A percentile compares a stretch with the other conserved stretches of the same genome.
Evolutionary conservation across 30 jellyfish, hydroid and myxozoan species (phyloP).

Genomic region (Turritopsis dohrnii): DNA sequence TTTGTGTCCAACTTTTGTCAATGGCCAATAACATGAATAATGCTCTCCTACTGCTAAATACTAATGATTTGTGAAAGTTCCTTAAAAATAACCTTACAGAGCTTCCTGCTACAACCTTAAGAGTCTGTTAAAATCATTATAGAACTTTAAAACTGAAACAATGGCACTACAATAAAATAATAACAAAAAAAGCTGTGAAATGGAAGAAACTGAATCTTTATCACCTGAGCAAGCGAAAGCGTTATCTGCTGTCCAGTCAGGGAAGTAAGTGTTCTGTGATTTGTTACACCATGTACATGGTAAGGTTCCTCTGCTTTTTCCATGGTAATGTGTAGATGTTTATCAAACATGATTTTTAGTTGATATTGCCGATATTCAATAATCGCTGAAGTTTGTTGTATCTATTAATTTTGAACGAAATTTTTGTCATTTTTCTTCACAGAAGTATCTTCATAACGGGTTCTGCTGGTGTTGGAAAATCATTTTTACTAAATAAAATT

Average conservation of each 20-base stretch:
- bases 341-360: too few relatives aligned
- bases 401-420: too few relatives aligned
- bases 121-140: neutral
- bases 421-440: neutral
- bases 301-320: too few relatives aligned
- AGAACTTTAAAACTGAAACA: neutral
- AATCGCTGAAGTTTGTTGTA: too few relatives aligned
- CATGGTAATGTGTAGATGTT: too few relatives aligned
- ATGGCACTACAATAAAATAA: neutral
- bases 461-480: constrained; percentile 83
- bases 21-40: neutral
- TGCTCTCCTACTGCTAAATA: too few relatives aligned
- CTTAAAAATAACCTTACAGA: too few relatives aligned
- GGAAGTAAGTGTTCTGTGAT: neutral
- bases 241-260: neutral
- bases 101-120: too few relatives aligned
- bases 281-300: too few relatives aligned
- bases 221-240: neutral
- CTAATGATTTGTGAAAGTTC: too few relatives aligned
- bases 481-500: constrained; percentile 43
- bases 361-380: too few relatives aligned
- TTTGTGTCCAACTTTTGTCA: neutral
- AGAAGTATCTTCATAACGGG: constrained; percentile 68
- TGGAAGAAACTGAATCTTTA: neutral
- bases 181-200: neutral